Conservation (phyloP, 1,140 invertebrate genomes). For the Phymorhynchus buccinoides region DNA sequence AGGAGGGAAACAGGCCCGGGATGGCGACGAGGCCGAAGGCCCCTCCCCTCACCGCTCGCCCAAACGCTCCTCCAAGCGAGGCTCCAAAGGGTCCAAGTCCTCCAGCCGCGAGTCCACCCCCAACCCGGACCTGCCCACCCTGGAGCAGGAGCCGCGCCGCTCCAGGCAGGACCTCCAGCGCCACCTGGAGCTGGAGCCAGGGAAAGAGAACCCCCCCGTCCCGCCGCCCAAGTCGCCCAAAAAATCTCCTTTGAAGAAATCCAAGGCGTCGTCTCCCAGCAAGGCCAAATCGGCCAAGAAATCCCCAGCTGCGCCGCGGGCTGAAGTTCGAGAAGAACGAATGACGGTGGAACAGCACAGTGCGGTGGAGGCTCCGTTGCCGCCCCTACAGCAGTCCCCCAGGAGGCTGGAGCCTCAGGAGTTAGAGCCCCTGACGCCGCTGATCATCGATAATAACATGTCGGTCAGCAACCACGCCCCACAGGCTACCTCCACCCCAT, state of each 20-base stretch:
- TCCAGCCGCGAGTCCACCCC: conserved; percentile 45
- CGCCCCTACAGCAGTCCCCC: conserved; percentile 39
- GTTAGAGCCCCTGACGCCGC: conserved; percentile 54
- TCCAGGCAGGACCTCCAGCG: conserved; percentile 44
- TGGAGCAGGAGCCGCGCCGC: background rate
- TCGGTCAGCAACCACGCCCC: conserved; percentile 50
- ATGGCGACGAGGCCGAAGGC: conserved; percentile 46
- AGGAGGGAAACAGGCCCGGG: conserved; percentile 54
- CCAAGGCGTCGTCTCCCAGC: conserved; percentile 37
- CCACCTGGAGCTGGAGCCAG: conserved; percentile 43
- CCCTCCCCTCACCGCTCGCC: conserved; percentile 54
- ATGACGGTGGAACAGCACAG: conserved; percentile 7
- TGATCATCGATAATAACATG: conserved; percentile 46
- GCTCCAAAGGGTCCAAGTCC: conserved; percentile 40
- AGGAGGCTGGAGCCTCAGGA: conserved; percentile 45
- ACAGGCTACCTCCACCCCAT: conserved; percentile 59
- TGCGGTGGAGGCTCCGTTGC: conserved; percentile 3
- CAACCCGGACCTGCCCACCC: conserved; percentile 19
- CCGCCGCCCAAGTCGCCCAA: conserved; percentile 8
- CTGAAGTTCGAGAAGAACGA: conserved; percentile 35
- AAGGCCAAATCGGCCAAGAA: conserved; percentile 22
- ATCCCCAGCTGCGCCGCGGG: background rate
- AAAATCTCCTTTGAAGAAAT: conserved; percentile 25
- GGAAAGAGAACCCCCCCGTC: conserved; percentile 41
- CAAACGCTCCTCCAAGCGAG: conserved; percentile 51